A percentile compares a stretch with the other conserved stretches of the same genome.
Evolutionary conservation across 1,140 invertebrate genomes (phyloP).

Genomic region (Popillia japonica): DNA sequence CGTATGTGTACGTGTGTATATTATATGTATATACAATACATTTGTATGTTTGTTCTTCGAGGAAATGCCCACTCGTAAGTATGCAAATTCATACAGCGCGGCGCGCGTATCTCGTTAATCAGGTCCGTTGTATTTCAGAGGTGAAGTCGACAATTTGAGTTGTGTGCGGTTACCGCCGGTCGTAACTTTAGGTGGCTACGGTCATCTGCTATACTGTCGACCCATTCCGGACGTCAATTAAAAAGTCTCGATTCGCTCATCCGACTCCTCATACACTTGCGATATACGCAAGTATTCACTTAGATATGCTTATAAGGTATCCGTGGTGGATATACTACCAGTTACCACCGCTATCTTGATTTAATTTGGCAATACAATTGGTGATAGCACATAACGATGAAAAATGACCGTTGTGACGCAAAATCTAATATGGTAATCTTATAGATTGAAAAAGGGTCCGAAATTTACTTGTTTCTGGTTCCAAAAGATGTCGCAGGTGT

Average conservation of each 20-base stretch:
- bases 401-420: too few species aligned
- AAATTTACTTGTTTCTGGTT: too few species aligned
- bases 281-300: background rate
- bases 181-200: conserved; percentile 23
- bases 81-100: background rate
- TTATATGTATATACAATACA: background rate
- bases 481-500: too few species aligned
- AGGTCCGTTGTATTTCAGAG: conserved; percentile 24
- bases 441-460: too few species aligned
- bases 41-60: conserved; percentile 6
- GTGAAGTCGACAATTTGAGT: conserved; percentile 24
- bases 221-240: conserved; percentile 30
- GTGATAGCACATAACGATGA: too few species aligned
- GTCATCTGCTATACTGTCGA: conserved; percentile 14
- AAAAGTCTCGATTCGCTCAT: conserved; percentile 30
- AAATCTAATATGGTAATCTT: too few species aligned
- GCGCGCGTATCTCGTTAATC: conserved; percentile 32
- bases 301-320: background rate
- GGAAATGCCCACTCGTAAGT: background rate
- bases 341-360: background rate
- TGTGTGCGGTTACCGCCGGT: conserved; percentile 21
- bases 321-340: background rate
- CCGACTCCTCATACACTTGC: background rate
- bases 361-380: too few species aligned
- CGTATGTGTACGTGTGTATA: background rate